phyloP scores from a whole-genome alignment of 2,888 invertebrate genomes.

The Epsilonema sp. region DNA sequence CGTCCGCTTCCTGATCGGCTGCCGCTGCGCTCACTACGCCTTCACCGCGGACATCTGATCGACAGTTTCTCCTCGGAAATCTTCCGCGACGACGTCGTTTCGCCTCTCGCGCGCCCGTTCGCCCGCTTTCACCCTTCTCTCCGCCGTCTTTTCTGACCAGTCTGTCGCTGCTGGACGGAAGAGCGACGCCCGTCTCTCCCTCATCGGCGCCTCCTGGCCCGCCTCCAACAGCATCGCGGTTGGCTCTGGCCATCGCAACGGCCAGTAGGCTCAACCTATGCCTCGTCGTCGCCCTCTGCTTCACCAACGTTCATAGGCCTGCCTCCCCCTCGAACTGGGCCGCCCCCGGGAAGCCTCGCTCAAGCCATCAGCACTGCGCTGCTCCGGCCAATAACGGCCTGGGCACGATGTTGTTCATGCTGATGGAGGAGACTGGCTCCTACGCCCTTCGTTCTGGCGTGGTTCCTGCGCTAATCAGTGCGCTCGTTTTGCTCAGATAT shows the following conservation, averaged over 20 bases:
- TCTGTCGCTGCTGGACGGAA: neutral
- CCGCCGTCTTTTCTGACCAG: neutral
- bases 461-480: constrained; percentile 18
- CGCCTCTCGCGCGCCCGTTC: no score
- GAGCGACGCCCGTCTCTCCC: neutral
- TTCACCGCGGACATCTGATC: constrained; percentile 24
- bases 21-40: constrained; percentile 19
- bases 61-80: constrained; percentile 24
- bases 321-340: constrained; percentile 26
- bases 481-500: constrained; percentile 17
- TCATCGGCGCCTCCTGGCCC: constrained; percentile 16
- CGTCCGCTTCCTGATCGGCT: constrained; percentile 20
- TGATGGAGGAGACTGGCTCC: constrained; percentile 13
- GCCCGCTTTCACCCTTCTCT: no score
- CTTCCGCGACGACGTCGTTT: no score
- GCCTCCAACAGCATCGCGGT: constrained; percentile 14
- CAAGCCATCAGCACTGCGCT: constrained; percentile 22
- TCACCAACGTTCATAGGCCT: constrained; percentile 14
- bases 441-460: constrained; percentile 17
- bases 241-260: neutral
- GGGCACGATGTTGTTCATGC: constrained; percentile 19
- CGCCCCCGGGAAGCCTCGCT: constrained; percentile 10
- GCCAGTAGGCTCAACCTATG: no score
- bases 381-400: constrained; percentile 15
- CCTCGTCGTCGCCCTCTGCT: neutral